These are phyloP conservation scores for Anniella stebbinsi DNA, from an alignment of 2,797 vertebrate species.

Conservation along the genomic window DNA sequence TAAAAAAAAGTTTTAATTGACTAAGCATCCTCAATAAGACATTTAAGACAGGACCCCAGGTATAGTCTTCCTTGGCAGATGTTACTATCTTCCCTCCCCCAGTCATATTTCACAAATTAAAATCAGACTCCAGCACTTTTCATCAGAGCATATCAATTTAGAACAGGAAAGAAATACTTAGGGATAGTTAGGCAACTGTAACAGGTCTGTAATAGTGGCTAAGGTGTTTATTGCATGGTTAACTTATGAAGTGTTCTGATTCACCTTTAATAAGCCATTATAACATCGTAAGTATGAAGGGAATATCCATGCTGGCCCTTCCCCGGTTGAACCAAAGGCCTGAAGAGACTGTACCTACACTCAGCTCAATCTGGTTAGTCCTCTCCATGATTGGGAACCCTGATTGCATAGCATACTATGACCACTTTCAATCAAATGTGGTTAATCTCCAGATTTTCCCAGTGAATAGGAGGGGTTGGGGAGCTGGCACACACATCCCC, in stretches of 20 bases:
- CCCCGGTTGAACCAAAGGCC: neutral
- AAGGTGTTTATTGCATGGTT: conserved; percentile 41
- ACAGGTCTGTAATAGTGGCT: conserved; percentile 33
- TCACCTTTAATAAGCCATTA: no score
- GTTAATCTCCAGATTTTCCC: no score
- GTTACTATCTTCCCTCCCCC: conserved; percentile 37
- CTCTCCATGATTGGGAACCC: neutral
- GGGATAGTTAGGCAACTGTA: conserved; percentile 47
- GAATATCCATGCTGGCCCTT: neutral
- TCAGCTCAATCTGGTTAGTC: neutral
- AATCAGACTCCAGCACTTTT: conserved; percentile 68
- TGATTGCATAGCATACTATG: no score
- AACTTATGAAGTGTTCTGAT: neutral
- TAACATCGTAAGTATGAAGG: neutral
- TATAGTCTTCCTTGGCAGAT: conserved; percentile 49
- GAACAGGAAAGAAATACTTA: conserved; percentile 34
- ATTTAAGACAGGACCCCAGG: conserved; percentile 29
- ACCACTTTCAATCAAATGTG: no score
- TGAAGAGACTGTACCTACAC: neutral
- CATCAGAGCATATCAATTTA: conserved; percentile 65
- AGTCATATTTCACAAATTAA: conserved; percentile 51
- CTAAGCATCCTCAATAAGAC: conserved; percentile 63
- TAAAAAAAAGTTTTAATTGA: conserved; percentile 21
- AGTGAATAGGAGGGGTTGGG: no score
- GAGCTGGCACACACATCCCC: neutral